Conservation (phyloP, 1,140 invertebrate genomes). For the Holcopasites calliopsidis region DNA sequence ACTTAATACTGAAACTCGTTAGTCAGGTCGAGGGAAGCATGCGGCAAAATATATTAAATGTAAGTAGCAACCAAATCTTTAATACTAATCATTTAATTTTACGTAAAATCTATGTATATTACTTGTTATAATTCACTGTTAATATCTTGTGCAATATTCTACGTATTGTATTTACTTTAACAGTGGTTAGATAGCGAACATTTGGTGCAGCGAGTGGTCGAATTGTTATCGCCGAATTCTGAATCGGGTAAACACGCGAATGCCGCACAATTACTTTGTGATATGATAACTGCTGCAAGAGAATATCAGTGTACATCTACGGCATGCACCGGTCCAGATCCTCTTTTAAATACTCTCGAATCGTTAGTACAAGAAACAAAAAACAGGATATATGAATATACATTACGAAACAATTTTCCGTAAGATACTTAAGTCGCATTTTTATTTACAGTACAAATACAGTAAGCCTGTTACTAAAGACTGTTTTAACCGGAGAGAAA, state of each 20-base stretch:
- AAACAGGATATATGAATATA: neutral
- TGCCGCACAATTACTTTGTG: conserved; percentile 90
- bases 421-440: conserved; percentile 20
- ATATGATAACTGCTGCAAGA: conserved; percentile 87
- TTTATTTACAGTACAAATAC: conserved; percentile 82
- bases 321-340: conserved; percentile 83
- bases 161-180: conserved; percentile 42
- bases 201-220: conserved; percentile 90
- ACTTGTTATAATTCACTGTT: neutral
- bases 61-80: conserved; percentile 74
- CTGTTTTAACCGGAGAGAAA: conserved; percentile 85
- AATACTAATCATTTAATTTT: neutral
- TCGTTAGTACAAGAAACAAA: conserved; percentile 81
- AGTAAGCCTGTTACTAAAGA: conserved; percentile 84
- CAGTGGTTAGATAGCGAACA: conserved; percentile 95
- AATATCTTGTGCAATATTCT: neutral
- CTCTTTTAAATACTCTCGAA: conserved; percentile 85
- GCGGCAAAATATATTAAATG: conserved; percentile 90
- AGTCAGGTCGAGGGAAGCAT: conserved; percentile 91
- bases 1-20: conserved; percentile 93
- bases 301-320: conserved; percentile 83
- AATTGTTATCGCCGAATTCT: conserved; percentile 87
- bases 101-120: neutral
- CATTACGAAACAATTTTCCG: neutral
- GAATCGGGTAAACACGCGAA: conserved; percentile 89